These are phyloP conservation scores for Nannoperca obscura DNA, from an alignment of 2,797 vertebrate species.

Conservation along the genomic window DNA sequence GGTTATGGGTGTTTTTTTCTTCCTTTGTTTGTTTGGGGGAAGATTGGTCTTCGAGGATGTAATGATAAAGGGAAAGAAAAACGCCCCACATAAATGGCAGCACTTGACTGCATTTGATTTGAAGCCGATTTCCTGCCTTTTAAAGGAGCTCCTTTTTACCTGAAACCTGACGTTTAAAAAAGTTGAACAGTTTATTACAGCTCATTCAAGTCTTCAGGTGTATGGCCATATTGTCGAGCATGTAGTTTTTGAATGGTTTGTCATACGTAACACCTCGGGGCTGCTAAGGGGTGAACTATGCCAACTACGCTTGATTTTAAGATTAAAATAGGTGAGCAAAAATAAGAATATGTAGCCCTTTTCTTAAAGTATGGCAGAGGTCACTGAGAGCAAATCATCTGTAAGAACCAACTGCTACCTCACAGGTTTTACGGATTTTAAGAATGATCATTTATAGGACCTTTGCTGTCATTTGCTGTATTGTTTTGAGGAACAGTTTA, in stretches of 20 bases:
- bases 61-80: constrained; percentile 57
- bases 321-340: neutral
- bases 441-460: neutral
- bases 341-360: neutral
- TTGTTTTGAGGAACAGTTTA: neutral
- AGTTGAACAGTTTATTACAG: constrained; percentile 5
- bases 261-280: neutral
- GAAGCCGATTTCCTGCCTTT: constrained; percentile 16
- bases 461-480: neutral
- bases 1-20: constrained; percentile 8
- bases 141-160: constrained; percentile 2
- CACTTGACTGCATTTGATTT: constrained; percentile 12
- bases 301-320: constrained; percentile 1
- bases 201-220: neutral
- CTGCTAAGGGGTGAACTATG: neutral
- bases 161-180: neutral
- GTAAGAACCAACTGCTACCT: constrained; percentile 14
- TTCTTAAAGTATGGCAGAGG: constrained; percentile 2
- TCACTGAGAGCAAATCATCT: neutral
- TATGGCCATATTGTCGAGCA: neutral
- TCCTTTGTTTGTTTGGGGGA: neutral
- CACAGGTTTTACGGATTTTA: neutral
- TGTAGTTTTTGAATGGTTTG: neutral
- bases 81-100: constrained; percentile 21
- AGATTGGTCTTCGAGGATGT: constrained; percentile 9